Base-by-base conservation (phyloP, 2,113 vertebrate genomes). In the Phycodurus eques region DNA sequence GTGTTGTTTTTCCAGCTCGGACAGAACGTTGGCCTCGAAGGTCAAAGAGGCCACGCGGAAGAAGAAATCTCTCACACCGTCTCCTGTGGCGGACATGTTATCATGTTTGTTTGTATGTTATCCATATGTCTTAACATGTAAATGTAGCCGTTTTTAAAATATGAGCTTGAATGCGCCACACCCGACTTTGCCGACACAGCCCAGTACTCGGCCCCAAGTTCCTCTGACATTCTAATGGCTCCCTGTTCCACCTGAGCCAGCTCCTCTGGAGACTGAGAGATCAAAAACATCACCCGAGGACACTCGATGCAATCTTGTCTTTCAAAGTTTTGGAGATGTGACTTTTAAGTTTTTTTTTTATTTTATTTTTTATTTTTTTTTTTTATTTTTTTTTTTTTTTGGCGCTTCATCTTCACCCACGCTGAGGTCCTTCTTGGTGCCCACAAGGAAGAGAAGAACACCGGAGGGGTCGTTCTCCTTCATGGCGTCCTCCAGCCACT, bases 161-260 rank as follows among this genome's bases (percentile, higher is more conserved):
- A 27, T 49, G 51, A 22, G 77, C 33, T 53, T 19, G 35, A 76
- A 2, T 70, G 12, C 10, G 66, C 9, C 92, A 82, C 89, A 98
- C 97, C 96, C 13, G 96, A 96, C 83, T 97, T 94, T 0, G 97
- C 95, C 4, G 97, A 98, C 56, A 98, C 94, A 0, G 95, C 94
- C 97, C 97, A 98, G 68, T 96, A 99, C 83, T 98, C 97, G 0
- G 96, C 97, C 84, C 92, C 94, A 89, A 99, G 96, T 90, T 98
- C 96, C 75, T 96, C 94, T 12, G 97, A 96, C 80, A 97, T 88
- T 82, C 90, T 92, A 72, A 98, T 91, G 12, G 96, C 96, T 0
- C 98, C 95, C 74, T 90, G 92, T 87, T 99, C 96, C 10, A 94
- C 90, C 49, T 91, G 82, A 54, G 73, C 81, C 82, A 96, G 91